Evolutionary conservation across 2,797 vertebrate species (phyloP).

Genomic region (Chelon auratus): DNA sequence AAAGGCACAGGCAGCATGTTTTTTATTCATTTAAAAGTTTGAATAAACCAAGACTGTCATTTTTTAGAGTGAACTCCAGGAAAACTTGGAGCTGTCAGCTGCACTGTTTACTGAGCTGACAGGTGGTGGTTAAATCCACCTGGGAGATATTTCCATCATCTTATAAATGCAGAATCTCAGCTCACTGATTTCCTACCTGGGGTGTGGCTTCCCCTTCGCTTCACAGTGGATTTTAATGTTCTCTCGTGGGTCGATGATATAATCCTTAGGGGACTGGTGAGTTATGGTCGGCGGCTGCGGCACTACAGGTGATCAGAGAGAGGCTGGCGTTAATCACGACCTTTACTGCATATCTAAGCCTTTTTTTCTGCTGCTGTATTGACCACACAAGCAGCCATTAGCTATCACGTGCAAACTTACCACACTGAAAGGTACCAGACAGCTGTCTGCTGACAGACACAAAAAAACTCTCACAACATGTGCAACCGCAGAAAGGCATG

Average conservation of each 20-base stretch:
- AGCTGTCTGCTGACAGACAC: constrained; percentile 54
- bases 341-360: constrained; percentile 60
- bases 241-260: constrained; percentile 96
- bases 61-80: constrained; percentile 5
- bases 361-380: constrained; percentile 41
- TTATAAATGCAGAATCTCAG: constrained; percentile 34
- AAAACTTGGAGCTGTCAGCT: constrained; percentile 5
- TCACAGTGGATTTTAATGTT: constrained; percentile 96
- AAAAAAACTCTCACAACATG: constrained; percentile 45
- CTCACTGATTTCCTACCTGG: constrained; percentile 85
- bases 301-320: constrained; percentile 85
- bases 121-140: constrained; percentile 27
- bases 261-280: constrained; percentile 95
- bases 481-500: constrained; percentile 55
- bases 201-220: constrained; percentile 96
- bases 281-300: constrained; percentile 96
- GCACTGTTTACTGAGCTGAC: constrained; percentile 15
- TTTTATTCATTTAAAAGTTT: constrained; percentile 10
- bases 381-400: constrained; percentile 59
- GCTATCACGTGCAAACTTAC: constrained; percentile 54
- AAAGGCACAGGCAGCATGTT: background rate
- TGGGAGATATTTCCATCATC: background rate
- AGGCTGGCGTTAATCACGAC: constrained; percentile 55
- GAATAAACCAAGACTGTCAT: constrained; percentile 10
- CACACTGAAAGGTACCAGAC: constrained; percentile 30